Evolutionary conservation across 2,797 vertebrate species (phyloP), one percentile per base, ranked within the genome.

Genomic region (Macropus fuliginosus): DNA sequence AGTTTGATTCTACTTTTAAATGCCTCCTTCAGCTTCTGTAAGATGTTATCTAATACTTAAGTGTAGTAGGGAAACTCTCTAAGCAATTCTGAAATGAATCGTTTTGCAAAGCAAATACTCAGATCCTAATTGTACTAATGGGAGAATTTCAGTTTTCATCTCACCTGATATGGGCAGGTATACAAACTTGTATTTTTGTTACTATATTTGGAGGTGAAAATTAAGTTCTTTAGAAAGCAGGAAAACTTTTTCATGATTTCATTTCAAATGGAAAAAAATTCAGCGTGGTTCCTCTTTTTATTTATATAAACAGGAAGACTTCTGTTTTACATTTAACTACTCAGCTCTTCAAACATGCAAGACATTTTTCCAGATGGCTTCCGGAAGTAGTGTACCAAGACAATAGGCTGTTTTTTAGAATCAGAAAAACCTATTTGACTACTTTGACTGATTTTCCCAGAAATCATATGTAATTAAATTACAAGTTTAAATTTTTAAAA

Each of bases 211-310:
- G 90, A 21, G 97, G 13, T 11, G 13, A 90, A 90, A 90, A 90
- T 90, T 54, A 54, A 91, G 34, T 91, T 55, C 40, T 46, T 91
- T 55, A 91, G 90, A 91, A 91, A 91, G 18, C n/a, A 94, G 87
- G 95, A 92, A 91, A 90, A 95, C 93, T 97, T 98, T 97, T 97
- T 98, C 62, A 96, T 97, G 97, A 97, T 95, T 81, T 91, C 91
- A 54, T 93, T 95, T 92, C 94, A 93, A 91, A 92, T 97, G 96
- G 97, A 90, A 55, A 93, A 93, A 56, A 93, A 59, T 0, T 0
- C 31, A 91, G 1, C 21, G 0, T 40, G 91, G 94, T 98, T 98
- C 97, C 97, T 95, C 97, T 97, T 98, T 98, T 95, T 97, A 90
- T 92, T 97, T 95, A 95, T 74, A 96, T 97, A 94, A 96, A 34